Evolutionary conservation across 1,140 invertebrate genomes (phyloP), one percentile per base, ranked within the genome.

Genomic region (Heliconius eleuchia): DNA sequence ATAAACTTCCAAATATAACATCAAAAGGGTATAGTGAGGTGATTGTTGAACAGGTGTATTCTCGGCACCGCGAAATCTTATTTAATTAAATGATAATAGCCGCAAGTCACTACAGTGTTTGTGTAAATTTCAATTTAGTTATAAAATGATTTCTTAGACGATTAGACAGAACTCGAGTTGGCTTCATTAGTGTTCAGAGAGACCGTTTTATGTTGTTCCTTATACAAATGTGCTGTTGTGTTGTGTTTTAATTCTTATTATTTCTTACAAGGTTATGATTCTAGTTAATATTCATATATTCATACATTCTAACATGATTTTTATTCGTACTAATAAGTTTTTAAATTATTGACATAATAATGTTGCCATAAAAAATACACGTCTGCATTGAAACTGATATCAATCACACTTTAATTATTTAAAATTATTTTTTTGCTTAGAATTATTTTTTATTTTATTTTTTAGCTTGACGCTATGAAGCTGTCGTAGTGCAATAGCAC

Each of bases 11-110:
- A 78, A 78, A 78, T 81, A 78, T 81, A 46, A 70, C 52, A 77
- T 78, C 80, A 46, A 77, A 80, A 81, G 75, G 73, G 72, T 57
- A 30, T 27, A 46, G 37, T 37, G 13, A 71, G 57, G 77, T 60
- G 30, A 30, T 78, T 76, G 76, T 55, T 72, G 39, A 77, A 77
- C 76, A 77, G 76, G 76, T 77, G 76, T 77, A 77, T 55, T 77
- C 76, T 55, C 66, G 46, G 76, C 70, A 71, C 55, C 70, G 76
- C 66, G 27, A 76, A 77, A 77, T 77, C 76, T 91, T 89, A 91
- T 92, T 89, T 93, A 92, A 94, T 92, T 94, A 89, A 94, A 94
- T 91, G 89, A 94, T 94, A 92, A 94, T 88, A 92, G 85, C 91
- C 91, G 86, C 89, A 91, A 92, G 91, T 89, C 85, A 90, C 80